Percentiles rank a stretch among this genome's conserved stretches.
These are phyloP conservation scores for Papilio dardanus DNA, from an alignment of 1,140 invertebrate genomes.

Conservation along the genomic window DNA sequence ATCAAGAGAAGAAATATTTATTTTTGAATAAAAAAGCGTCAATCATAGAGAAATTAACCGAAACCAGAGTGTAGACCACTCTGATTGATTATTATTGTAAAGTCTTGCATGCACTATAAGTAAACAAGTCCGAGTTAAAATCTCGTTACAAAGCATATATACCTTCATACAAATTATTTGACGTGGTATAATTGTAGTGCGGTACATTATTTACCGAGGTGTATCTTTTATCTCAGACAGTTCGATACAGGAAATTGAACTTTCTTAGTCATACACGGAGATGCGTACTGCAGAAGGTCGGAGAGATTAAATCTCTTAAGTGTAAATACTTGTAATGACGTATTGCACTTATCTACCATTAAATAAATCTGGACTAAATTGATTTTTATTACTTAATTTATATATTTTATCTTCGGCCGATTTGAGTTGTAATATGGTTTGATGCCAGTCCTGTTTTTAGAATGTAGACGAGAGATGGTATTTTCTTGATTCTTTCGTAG, in stretches of 20 bases:
- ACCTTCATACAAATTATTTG: background rate
- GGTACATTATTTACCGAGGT: conserved; percentile 10
- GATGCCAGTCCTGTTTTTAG: background rate
- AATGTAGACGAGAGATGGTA: background rate
- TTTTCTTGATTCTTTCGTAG: background rate
- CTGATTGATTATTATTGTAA: background rate
- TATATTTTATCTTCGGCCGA: background rate
- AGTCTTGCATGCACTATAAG: too few relatives aligned
- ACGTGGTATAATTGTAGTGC: background rate
- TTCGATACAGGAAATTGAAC: conserved; percentile 26
- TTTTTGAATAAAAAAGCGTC: too few relatives aligned
- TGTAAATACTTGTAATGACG: conserved; percentile 19
- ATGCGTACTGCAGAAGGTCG: conserved; percentile 25
- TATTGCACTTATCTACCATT: conserved; percentile 8
- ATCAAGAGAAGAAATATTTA: too few relatives aligned
- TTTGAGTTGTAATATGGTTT: too few relatives aligned
- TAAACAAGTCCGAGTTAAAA: background rate
- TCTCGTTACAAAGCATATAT: background rate
- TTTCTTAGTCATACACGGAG: conserved; percentile 34
- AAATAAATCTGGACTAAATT: background rate
- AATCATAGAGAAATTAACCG: too few relatives aligned
- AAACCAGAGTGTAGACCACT: too few relatives aligned
- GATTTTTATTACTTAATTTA: background rate
- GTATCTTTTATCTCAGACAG: conserved; percentile 9
- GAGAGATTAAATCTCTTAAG: conserved; percentile 31